Base-by-base conservation (phyloP, 2,888 invertebrate species). In the Epinotia bilunana region DNA sequence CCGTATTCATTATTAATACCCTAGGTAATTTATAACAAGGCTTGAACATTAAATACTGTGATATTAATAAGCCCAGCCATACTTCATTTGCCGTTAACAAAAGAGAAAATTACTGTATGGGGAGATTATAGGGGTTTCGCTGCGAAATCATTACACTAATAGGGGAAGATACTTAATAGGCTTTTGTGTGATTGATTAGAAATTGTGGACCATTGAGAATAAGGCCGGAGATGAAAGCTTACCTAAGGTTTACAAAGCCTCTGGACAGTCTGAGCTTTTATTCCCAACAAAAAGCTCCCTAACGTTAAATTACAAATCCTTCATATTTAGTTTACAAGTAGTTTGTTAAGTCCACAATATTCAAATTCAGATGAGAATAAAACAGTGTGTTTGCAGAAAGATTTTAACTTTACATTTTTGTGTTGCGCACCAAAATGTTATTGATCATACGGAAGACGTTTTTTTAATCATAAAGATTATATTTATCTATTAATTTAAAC, bases 1-100 rank as follows among this genome's bases (percentile, higher is more conserved):
- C 18, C 11, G 20, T 20, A 57, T 1, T 20, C 18, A 57, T 18
- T 12, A 20, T 55, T n/a, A 2, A 53, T 20, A 20, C 57, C 20
- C 11, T 9, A 12, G 18, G 12, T 20, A 2, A 12, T 39, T 62
- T 18, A 43, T 39, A 39, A 62, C 16, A 43, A 11, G n/a, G 43
- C 39, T 16, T 20, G 43, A 33, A 16, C 49, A 49, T 39, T 55
- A 49, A 61, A 46, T 61, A 55, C 28, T 53, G 57, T 55, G 46
- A 72, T 63, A 57, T 58, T 72, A 72, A 55, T 62, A 39, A 71
- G n/a, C 64, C 43, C 18, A 28, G 20, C 57, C 57, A 64, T 72
- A 64, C 23, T 64, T 64, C 63, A 72, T 72, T 72, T 72, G 28
- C 43, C 23, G 57, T 46, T 57, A 20, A 72, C 16, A 53, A 61